Conservation (phyloP, 2,888 invertebrate genomes). For the Metopia argyrocephala region DNA sequence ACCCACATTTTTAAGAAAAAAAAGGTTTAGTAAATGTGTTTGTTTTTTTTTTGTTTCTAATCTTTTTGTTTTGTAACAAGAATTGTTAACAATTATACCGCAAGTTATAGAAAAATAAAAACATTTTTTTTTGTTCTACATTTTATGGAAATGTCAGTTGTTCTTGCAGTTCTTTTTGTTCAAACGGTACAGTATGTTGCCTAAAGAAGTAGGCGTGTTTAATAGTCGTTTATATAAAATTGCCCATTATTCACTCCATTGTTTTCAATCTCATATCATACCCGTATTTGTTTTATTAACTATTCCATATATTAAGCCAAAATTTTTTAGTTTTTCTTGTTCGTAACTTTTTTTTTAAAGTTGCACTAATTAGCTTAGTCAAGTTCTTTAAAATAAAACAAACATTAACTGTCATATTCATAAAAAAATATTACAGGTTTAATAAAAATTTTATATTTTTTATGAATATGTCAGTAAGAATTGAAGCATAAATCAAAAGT, state of each 20-base stretch:
- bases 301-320: not conserved
- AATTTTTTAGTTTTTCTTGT: not conserved
- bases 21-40: constrained; percentile 18
- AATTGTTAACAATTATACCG: constrained; percentile 46
- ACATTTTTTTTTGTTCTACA: constrained; percentile 22
- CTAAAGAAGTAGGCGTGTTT: constrained; percentile 49
- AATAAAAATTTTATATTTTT: too few species aligned
- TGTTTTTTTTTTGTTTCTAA: not conserved
- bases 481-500: too few species aligned
- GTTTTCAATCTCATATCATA: constrained; percentile 37
- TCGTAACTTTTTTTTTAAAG: not conserved
- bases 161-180: not conserved
- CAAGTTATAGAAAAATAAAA: constrained; percentile 13
- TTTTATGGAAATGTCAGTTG: constrained; percentile 49
- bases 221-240: constrained; percentile 33
- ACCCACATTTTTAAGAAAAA: constrained; percentile 40
- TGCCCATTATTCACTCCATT: constrained; percentile 31
- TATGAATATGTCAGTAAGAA: too few species aligned
- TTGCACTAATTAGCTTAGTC: not conserved
- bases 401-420: too few species aligned
- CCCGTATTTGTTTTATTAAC: constrained; percentile 33
- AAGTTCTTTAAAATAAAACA: too few species aligned
- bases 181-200: constrained; percentile 6
- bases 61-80: constrained; percentile 34
- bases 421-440: too few species aligned